Evolutionary conservation across 2,113 vertebrate genomes (phyloP), one percentile per base, ranked within the genome.

Genomic region (Suncus etruscus): DNA sequence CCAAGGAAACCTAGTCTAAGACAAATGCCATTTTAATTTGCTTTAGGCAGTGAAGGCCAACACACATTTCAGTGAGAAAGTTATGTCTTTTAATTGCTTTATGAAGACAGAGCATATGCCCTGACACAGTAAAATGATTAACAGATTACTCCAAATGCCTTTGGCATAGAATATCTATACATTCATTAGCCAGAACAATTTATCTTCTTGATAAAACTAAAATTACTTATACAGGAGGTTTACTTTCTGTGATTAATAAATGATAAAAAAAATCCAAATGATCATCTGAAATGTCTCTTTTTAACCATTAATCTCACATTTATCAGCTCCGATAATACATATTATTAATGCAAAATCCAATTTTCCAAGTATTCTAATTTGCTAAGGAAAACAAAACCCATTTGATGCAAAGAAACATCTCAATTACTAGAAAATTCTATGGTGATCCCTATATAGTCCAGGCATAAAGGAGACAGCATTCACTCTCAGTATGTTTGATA

Each of bases 161-260:
- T 97, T 97, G 97, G 98, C 97, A 97, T 95, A 95, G 97, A 98
- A 96, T 97, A 97, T 97, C 98, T 97, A 97, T 98, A 98, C 91
- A 75, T 98, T 97, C 97, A 98, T 98, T 98, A 98, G 96, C 94
- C 95, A 89, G 94, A 97, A 98, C 97, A 97, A 98, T 98, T 98
- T 95, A 96, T 98, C 98, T 98, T 97, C 97, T 97, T 97, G 98
- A 98, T 98, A 98, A 98, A 98, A 98, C 97, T 97, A 98, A 97
- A 98, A 98, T 98, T 97, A 98, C 98, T 97, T 97, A 97, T 97
- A 97, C 83, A 97, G 97, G 95, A 98, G 97, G 97, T 98, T 98
- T 98, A 98, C 96, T 97, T 98, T 98, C 97, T 96, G 97, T 97
- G 97, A 98, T 97, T 97, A 98, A 98, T 97, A 98, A 98, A 98